These are phyloP conservation scores for Cyclina sinensis DNA, from an alignment of 1,140 invertebrate species.

Conservation along the genomic window DNA sequence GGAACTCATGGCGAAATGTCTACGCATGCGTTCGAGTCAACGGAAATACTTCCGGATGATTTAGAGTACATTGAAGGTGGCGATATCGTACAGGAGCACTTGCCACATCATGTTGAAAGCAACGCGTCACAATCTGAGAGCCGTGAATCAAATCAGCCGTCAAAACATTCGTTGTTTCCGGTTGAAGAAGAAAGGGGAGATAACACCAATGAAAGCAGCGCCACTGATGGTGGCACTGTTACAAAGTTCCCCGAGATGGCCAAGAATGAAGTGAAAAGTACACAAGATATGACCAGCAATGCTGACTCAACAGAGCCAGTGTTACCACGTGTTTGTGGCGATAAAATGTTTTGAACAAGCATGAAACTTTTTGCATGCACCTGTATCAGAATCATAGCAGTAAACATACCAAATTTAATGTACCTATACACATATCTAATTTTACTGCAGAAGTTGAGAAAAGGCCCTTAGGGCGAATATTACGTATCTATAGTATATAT, in stretches of 20 bases:
- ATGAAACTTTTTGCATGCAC: too few relatives aligned
- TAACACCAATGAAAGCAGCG: background rate
- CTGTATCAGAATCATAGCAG: too few relatives aligned
- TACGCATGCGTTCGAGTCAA: slow-evolving; percentile 27
- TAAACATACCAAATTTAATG: too few relatives aligned
- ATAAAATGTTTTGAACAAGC: background rate
- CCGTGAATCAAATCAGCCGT: background rate
- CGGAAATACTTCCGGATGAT: slow-evolving; percentile 57
- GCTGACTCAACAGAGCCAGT: background rate
- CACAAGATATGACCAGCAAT: background rate
- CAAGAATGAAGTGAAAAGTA: background rate
- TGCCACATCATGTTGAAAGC: background rate
- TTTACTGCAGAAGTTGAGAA: too few relatives aligned
- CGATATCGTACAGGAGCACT: slow-evolving; percentile 43
- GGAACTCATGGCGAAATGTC: background rate
- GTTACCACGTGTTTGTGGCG: background rate
- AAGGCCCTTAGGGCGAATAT: too few relatives aligned
- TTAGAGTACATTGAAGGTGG: slow-evolving; percentile 63
- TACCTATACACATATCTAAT: too few relatives aligned
- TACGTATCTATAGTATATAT: too few relatives aligned
- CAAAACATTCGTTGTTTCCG: background rate
- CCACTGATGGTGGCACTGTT: background rate
- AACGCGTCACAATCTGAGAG: background rate
- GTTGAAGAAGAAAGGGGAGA: slow-evolving; percentile 10
- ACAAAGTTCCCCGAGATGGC: background rate